These are phyloP conservation scores for Athripsodes cinereus DNA, from an alignment of 2,888 invertebrate genomes.

Conservation along the genomic window DNA sequence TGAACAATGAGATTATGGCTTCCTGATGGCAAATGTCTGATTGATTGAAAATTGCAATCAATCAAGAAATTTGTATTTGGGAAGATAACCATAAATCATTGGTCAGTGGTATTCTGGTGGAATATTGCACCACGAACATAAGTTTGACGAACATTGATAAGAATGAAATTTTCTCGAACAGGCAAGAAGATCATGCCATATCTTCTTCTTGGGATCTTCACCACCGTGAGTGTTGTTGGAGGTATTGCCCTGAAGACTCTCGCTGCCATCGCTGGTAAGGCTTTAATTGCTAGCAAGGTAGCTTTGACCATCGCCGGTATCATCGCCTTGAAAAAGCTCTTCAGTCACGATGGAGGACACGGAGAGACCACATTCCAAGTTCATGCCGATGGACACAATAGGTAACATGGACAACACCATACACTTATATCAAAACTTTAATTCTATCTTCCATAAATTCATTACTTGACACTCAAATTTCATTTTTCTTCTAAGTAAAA, in stretches of 20 bases:
- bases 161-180: conserved; percentile 26
- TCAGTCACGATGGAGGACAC: conserved; percentile 57
- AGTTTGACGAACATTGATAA: neutral
- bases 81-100: too few species aligned
- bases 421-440: too few species aligned
- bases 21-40: neutral
- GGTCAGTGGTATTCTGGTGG: too few species aligned
- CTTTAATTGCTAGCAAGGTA: conserved; percentile 66
- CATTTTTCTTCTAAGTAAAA: too few species aligned
- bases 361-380: conserved; percentile 63
- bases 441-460: too few species aligned
- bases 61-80: neutral
- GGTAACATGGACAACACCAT: conserved; percentile 34
- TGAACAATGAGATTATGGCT: too few species aligned
- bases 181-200: conserved; percentile 54
- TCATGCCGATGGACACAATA: conserved; percentile 61
- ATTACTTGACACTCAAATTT: too few species aligned
- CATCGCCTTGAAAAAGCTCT: conserved; percentile 65
- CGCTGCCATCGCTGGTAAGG: conserved; percentile 65
- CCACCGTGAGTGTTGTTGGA: conserved; percentile 62
- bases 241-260: conserved; percentile 64
- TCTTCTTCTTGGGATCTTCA: conserved; percentile 55
- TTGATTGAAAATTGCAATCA: neutral
- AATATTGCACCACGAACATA: too few species aligned
- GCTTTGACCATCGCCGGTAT: conserved; percentile 67